Evolutionary conservation across 2,888 invertebrate species (phyloP).

Genomic region (Megastigmus dorsalis): DNA sequence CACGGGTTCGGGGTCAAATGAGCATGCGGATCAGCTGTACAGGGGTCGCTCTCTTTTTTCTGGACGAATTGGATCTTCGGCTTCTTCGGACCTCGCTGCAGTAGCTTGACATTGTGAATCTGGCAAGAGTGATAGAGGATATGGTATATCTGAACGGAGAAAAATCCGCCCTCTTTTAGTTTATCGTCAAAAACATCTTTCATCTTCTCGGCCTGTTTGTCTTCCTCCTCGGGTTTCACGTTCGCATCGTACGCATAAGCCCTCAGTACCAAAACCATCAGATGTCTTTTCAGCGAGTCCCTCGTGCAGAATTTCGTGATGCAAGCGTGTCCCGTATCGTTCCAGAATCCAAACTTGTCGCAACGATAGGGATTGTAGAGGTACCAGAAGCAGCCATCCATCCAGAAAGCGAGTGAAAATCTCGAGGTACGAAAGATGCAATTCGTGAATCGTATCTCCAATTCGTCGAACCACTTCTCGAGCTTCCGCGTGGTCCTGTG

Average conservation of each 20-base stretch:
- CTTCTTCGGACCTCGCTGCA: conserved; percentile 55
- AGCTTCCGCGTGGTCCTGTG: conserved; percentile 57
- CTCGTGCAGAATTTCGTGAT: conserved; percentile 66
- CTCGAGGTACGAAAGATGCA: conserved; percentile 63
- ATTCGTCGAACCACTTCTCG: conserved; percentile 64
- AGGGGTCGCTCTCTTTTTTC: conserved; percentile 58
- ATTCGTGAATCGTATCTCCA: conserved; percentile 60
- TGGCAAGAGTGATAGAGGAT: conserved; percentile 63
- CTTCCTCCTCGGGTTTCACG: neutral
- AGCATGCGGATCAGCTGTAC: conserved; percentile 58
- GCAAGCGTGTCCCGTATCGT: conserved; percentile 64
- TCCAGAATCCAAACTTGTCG: conserved; percentile 66
- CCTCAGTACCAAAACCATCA: conserved; percentile 66
- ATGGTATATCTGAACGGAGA: conserved; percentile 64
- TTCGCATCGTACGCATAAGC: conserved; percentile 61
- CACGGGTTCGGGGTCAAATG: conserved; percentile 22
- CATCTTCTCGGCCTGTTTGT: neutral
- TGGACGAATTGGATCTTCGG: conserved; percentile 47
- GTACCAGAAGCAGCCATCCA: conserved; percentile 68
- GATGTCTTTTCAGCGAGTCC: conserved; percentile 63
- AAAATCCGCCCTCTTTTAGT: no score
- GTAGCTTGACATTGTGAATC: conserved; percentile 64
- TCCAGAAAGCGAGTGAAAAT: conserved; percentile 68
- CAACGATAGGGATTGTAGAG: conserved; percentile 69
- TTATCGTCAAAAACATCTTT: no score